Conservation (phyloP, 2,797 vertebrate genomes). For the Chromobotia macracanthus region DNA sequence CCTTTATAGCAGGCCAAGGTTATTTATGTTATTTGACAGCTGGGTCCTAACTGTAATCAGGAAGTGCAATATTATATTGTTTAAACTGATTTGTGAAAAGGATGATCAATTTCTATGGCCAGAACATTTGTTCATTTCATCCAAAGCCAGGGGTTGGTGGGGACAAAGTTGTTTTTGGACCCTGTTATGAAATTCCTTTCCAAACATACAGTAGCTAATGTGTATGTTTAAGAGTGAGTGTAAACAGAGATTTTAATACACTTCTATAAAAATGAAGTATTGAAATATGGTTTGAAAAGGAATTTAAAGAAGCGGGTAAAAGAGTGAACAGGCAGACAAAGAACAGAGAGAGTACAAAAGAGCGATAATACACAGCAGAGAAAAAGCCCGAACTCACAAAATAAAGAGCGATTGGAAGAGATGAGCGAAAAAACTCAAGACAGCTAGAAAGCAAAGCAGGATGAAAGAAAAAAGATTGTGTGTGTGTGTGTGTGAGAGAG, state of each 20-base stretch:
- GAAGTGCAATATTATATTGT: no score
- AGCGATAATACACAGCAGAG: slow-evolving; percentile 49
- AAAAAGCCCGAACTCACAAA: slow-evolving; percentile 29
- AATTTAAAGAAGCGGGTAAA: slow-evolving; percentile 16
- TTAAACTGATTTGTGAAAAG: no score
- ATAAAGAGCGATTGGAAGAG: neutral
- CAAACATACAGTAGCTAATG: no score
- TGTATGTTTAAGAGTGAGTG: slow-evolving; percentile 32
- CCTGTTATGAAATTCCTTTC: no score
- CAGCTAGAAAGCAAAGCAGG: slow-evolving; percentile 41
- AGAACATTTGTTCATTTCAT: no score
- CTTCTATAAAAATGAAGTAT: slow-evolving; percentile 67
- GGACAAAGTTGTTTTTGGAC: no score
- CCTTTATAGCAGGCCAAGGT: no score
- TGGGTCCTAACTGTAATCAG: no score
- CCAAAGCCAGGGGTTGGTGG: no score
- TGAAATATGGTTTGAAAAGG: slow-evolving; percentile 63
- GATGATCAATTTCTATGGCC: no score
- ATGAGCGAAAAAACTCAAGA: neutral
- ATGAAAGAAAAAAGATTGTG: slow-evolving; percentile 57
- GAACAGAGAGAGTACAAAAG: slow-evolving; percentile 63
- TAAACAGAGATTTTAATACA: slow-evolving; percentile 69
- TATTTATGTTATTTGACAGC: no score
- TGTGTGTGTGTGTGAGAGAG: neutral
- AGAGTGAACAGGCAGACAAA: slow-evolving; percentile 34